phyloP scores from a whole-genome alignment of 2,113 vertebrate genomes.

The Lanius collurio region DNA sequence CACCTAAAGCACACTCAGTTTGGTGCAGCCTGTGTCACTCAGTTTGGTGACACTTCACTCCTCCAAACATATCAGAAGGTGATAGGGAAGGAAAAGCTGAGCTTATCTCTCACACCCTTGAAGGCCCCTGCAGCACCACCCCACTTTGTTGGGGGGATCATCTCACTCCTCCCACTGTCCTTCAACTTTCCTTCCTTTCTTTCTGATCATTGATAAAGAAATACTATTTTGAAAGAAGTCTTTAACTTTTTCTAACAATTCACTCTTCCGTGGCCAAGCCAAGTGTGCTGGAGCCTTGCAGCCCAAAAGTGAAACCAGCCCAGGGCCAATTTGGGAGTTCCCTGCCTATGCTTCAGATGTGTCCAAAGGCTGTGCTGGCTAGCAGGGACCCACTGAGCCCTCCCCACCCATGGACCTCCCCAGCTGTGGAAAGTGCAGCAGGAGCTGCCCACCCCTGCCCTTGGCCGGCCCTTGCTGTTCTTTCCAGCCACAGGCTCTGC shows the following conservation, averaged over 20 bases:
- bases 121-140: neutral
- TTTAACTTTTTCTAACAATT: neutral
- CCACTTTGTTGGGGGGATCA: neutral
- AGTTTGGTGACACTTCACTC: neutral
- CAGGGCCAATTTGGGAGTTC: rapidly evolving
- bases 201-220: neutral
- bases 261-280: neutral
- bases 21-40: neutral
- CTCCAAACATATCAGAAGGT: neutral
- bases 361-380: neutral
- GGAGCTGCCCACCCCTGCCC: neutral
- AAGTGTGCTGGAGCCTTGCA: neutral
- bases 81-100: neutral
- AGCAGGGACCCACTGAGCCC: neutral
- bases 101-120: neutral
- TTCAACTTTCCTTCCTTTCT: neutral
- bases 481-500: neutral
- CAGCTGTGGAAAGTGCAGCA: neutral
- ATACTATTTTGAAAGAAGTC: neutral
- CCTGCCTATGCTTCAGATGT: rapidly evolving
- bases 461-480: no score
- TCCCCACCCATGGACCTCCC: rapidly evolving
- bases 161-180: neutral
- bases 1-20: neutral
- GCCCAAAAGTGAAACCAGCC: neutral